These are phyloP conservation scores for Notechis scutatus DNA, from an alignment of 2,113 vertebrate genomes.

Conservation along the genomic window DNA sequence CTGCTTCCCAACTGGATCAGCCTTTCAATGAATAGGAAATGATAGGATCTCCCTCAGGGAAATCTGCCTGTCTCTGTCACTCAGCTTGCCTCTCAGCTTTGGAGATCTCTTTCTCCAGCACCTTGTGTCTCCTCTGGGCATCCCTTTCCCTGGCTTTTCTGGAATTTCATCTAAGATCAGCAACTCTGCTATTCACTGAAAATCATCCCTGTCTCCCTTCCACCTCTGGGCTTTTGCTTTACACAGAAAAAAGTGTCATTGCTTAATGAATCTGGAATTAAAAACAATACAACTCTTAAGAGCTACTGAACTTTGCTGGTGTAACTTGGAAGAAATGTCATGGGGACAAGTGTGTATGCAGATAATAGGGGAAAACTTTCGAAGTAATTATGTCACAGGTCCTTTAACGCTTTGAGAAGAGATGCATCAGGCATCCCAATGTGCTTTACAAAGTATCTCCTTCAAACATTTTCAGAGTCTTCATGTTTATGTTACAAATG, in stretches of 20 bases:
- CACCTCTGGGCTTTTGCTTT: background rate
- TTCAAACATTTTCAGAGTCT: background rate
- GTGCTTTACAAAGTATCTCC: background rate
- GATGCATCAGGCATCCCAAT: background rate
- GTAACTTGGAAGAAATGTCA: background rate
- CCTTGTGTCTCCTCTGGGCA: too few species aligned
- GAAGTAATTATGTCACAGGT: background rate
- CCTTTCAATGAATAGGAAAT: too few species aligned
- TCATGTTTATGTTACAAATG: background rate
- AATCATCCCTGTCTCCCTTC: background rate
- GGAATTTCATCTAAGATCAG: background rate
- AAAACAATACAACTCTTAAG: background rate
- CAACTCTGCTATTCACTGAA: background rate
- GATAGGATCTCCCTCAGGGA: too few species aligned
- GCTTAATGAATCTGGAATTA: background rate
- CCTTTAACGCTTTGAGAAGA: background rate
- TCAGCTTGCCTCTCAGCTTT: too few species aligned
- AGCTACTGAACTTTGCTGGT: background rate
- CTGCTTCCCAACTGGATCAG: too few species aligned
- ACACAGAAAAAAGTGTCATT: background rate
- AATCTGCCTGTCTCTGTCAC: too few species aligned
- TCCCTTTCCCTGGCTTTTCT: too few species aligned
- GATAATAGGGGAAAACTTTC: background rate
- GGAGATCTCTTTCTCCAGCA: too few species aligned
- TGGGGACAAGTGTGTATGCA: background rate